Conservation (phyloP, 1,140 invertebrate species). For the Nasonia giraulti region DNA sequence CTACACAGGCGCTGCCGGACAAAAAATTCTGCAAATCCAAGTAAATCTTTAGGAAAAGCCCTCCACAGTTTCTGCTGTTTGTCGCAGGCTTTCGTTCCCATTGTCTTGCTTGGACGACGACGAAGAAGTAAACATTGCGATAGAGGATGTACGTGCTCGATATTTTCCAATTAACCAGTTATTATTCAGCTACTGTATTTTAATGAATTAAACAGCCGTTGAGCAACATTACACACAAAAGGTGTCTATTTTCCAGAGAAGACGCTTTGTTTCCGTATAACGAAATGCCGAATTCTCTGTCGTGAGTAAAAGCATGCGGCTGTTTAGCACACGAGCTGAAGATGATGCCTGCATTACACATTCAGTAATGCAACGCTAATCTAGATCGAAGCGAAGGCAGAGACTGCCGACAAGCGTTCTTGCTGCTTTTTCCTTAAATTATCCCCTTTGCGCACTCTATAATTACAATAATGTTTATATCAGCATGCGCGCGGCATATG, state of each 20-base stretch:
- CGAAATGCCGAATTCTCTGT: no score
- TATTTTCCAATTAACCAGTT: background rate
- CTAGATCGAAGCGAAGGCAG: background rate
- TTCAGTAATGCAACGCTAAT: conserved; percentile 20
- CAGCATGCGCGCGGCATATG: background rate
- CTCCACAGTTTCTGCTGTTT: background rate
- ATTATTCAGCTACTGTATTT: no score
- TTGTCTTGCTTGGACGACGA: background rate
- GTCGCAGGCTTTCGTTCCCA: background rate
- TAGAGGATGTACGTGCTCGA: background rate
- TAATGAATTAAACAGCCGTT: no score
- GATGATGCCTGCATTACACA: background rate
- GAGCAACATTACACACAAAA: no score
- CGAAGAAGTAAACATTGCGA: conserved; percentile 13
- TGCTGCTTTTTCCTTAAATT: conserved; percentile 2
- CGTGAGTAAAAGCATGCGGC: no score
- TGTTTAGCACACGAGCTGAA: background rate
- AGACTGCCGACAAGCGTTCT: background rate
- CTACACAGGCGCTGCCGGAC: background rate
- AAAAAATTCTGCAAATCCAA: conserved; percentile 48
- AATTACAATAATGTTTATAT: conserved; percentile 43
- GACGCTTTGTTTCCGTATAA: no score
- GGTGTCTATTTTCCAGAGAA: no score
- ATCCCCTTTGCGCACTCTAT: background rate
- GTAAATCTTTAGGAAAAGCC: conserved; percentile 43